Evolutionary conservation across 2,797 vertebrate genomes (phyloP), one percentile per base, ranked within the genome.

Genomic region (Centropyge bicolor): DNA sequence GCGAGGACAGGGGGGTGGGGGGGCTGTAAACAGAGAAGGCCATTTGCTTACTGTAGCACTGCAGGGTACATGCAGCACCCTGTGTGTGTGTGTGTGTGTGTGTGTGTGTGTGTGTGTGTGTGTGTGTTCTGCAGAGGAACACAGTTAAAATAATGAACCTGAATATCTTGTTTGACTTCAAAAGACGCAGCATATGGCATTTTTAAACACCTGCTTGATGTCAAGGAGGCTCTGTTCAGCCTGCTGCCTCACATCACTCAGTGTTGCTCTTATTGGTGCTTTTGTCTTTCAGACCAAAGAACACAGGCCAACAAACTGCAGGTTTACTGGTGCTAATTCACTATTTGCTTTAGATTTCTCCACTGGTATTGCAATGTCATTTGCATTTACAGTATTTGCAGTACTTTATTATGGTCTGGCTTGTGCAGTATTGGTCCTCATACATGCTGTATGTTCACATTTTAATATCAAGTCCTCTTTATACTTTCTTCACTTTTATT

Each of bases 41-140:
- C 62, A 77, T 91, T 90, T 88, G 86, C 81, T 87, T 77, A 78
- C 69, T 71, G 69, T 74, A 76, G 81, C 73, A 74, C 65, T 49
- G 71, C 76, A 76, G 78, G 76, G 70, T 22, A 40, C 64, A 80
- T 62, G 62, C 65, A 74, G 38, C 55, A 49, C 61, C 22, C 3
- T 69, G 51, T 69, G 41, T 59, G 45, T 78, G 16, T 59, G 35
- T 57, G 24, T 63, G 52, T 48, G 52, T 72, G 59, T 71, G 69
- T 66, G 66, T 61, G 60, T 31, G 22, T 45, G 35, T 36, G 43
- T 68, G 48, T 75, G 52, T 71, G 55, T 61, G 35, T 49, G 60
- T 10, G 27, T 12, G n/a, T 9, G 36, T 16, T 24, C 36, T 77
- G 40, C n/a, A 55, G n/a, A 10, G 20, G 7, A 16, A 13, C 8